Conservation (phyloP, 2,797 vertebrate genomes). For the Acridotheres tristis region DNA sequence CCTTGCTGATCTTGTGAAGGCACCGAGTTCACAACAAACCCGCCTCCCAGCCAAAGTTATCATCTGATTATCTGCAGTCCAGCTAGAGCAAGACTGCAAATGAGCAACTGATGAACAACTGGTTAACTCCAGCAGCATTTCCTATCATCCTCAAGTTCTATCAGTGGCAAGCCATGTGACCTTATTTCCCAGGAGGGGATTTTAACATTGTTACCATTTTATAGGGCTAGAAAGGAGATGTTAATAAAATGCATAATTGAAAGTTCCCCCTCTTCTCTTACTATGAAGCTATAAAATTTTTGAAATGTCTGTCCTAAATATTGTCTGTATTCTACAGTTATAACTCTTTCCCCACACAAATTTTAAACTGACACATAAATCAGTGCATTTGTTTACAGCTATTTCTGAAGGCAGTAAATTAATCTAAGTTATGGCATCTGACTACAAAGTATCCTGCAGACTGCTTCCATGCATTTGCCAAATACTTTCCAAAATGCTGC, state of each 20-base stretch:
- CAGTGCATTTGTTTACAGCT: neutral
- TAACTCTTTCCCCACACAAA: neutral
- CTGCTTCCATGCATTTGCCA: neutral
- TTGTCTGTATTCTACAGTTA: neutral
- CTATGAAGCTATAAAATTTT: neutral
- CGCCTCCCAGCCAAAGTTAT: neutral
- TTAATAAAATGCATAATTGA: constrained; percentile 46
- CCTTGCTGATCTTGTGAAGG: neutral
- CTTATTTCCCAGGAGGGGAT: constrained; percentile 30
- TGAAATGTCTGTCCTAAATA: constrained; percentile 1
- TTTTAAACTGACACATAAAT: constrained; percentile 2
- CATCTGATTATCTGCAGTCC: neutral
- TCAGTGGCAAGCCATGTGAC: neutral
- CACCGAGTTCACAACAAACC: neutral
- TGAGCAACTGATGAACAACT: neutral
- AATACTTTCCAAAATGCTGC: constrained; percentile 1
- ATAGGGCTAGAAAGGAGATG: neutral
- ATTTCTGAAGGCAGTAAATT: constrained; percentile 19
- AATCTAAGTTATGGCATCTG: neutral
- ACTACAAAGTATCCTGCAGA: neutral
- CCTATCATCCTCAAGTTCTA: neutral
- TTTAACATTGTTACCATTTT: constrained; percentile 28
- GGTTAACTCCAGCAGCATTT: constrained; percentile 9
- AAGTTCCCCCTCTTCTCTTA: neutral
- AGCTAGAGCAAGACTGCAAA: neutral